Conservation (phyloP, 2,797 vertebrate species). For the Chloroceryle amazona region DNA sequence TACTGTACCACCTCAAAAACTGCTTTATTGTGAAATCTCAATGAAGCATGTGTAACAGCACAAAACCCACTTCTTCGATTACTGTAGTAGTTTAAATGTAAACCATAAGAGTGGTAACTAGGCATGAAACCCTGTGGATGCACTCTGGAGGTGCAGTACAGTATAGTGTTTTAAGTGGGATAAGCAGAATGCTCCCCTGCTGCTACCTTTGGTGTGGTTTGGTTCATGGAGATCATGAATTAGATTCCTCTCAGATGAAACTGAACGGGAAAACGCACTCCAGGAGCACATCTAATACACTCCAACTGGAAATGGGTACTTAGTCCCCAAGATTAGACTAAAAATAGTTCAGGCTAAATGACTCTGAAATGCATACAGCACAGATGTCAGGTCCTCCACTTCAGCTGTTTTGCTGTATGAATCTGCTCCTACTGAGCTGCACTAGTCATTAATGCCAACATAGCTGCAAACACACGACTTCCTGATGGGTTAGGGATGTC, state of each 20-base stretch:
- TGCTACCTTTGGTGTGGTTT: not conserved
- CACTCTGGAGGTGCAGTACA: not conserved
- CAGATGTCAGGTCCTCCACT: not conserved
- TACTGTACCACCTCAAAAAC: not conserved
- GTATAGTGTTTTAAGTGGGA: not conserved
- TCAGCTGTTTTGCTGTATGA: not conserved
- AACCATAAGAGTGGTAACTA: not conserved
- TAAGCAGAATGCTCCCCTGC: rapidly evolving
- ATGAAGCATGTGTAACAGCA: not conserved
- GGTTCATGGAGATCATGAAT: not conserved
- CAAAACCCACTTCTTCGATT: not conserved
- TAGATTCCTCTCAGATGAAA: not conserved
- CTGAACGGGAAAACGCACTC: not conserved
- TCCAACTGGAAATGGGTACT: not conserved
- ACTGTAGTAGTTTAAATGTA: not conserved
- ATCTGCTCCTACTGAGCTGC: not conserved
- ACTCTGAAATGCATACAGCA: not conserved
- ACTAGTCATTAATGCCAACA: not conserved
- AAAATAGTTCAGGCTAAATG: not conserved
- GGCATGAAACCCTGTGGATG: not conserved
- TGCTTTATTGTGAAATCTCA: not conserved
- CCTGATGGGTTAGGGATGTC: not conserved
- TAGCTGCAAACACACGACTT: not conserved
- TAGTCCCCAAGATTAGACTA: not conserved
- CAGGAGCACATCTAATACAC: not conserved